Percentiles rank a stretch among this genome's conserved stretches.
These are phyloP conservation scores for Xerus inauris DNA, from an alignment of 2,113 vertebrate species.

Conservation along the genomic window DNA sequence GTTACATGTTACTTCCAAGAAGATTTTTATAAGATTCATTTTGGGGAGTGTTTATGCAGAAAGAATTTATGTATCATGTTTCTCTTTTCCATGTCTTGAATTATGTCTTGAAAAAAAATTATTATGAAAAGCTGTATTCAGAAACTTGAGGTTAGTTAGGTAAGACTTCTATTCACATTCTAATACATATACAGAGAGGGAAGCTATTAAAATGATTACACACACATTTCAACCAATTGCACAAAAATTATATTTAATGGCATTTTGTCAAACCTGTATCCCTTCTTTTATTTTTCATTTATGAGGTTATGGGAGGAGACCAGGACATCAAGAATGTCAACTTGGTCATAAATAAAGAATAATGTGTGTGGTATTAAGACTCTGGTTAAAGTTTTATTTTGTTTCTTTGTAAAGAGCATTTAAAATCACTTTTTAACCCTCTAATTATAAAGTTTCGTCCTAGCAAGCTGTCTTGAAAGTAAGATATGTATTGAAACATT, in stretches of 20 bases:
- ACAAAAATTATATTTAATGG: neutral
- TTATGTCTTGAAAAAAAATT: neutral
- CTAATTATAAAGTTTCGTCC: neutral
- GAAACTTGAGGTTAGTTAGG: neutral
- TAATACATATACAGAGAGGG: neutral
- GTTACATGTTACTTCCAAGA: neutral
- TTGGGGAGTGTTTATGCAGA: neutral
- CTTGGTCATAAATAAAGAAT: slow-evolving; percentile 22
- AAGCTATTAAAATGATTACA: neutral
- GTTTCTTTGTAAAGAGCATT: neutral
- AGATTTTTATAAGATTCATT: neutral
- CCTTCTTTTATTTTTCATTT: neutral
- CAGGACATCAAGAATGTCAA: neutral
- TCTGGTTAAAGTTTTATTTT: neutral
- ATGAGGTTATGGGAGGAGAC: neutral
- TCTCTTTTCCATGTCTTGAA: neutral
- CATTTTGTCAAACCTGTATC: neutral
- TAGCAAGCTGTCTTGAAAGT: neutral
- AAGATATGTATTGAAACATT: neutral
- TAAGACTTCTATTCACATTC: neutral
- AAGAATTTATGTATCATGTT: neutral
- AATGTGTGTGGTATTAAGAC: neutral
- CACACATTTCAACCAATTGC: neutral
- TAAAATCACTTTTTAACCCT: slow-evolving; percentile 10
- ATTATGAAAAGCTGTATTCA: neutral